Evolutionary conservation across 2,797 vertebrate species (phyloP).

Genomic region (Allobates femoralis): DNA sequence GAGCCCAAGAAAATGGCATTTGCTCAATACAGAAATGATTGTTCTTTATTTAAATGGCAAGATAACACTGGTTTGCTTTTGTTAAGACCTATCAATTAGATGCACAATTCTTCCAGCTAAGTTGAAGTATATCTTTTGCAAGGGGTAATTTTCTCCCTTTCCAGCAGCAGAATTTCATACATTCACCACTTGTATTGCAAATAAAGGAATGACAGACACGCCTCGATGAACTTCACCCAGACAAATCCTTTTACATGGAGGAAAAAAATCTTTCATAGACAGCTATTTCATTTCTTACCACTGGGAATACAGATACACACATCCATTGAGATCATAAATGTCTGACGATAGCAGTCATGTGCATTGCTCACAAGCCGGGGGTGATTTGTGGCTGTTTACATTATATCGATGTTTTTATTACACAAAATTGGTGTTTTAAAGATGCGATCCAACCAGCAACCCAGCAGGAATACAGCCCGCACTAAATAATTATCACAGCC

Average conservation of each 20-base stretch:
- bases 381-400: conserved; percentile 44
- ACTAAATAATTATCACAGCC: conserved; percentile 45
- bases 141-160: conserved; percentile 51
- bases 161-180: conserved; percentile 16
- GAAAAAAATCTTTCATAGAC: conserved; percentile 37
- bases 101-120: conserved; percentile 41
- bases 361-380: not conserved
- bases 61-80: conserved; percentile 47
- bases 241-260: conserved; percentile 37
- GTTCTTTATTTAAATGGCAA: conserved; percentile 52
- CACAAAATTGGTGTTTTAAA: conserved; percentile 26
- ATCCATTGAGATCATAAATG: conserved; percentile 21
- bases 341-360: conserved; percentile 9
- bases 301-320: conserved; percentile 16
- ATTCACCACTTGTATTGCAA: conserved; percentile 25
- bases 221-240: conserved; percentile 30
- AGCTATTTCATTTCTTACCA: conserved; percentile 24
- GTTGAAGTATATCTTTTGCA: conserved; percentile 51
- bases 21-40: conserved; percentile 52
- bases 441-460: conserved; percentile 10
- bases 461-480: conserved; percentile 5
- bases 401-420: conserved; percentile 50
- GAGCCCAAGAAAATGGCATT: conserved; percentile 35
- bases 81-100: conserved; percentile 56
- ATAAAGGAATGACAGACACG: conserved; percentile 29